phyloP scores from a whole-genome alignment of 2,797 vertebrate species.

The Lepidocolaptes lacrymiger region DNA sequence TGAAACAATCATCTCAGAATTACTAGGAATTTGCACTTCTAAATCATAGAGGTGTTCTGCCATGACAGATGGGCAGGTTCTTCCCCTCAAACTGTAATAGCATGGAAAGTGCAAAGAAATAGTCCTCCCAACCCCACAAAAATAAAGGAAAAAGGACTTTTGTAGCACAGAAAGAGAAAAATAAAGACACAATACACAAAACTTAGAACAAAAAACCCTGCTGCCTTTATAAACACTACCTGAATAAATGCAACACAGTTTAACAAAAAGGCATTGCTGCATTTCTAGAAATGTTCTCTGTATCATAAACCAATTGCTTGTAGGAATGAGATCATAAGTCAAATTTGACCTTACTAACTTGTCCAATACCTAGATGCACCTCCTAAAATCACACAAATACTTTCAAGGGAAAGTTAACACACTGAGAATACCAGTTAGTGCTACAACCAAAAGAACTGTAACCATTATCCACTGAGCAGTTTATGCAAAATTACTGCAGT shows the following conservation, averaged over 20 bases:
- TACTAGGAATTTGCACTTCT: not conserved
- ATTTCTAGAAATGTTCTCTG: not conserved
- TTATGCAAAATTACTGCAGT: not conserved
- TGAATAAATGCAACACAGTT: not conserved
- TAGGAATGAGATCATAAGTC: not conserved
- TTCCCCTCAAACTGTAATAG: not conserved
- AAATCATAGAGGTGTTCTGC: not conserved
- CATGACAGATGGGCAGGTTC: not conserved
- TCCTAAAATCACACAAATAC: not conserved
- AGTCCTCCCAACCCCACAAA: not conserved
- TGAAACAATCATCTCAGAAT: slow-evolving; percentile 71
- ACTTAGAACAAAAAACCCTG: not conserved
- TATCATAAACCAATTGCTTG: not conserved
- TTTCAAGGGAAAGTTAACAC: not conserved
- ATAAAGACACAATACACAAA: not conserved
- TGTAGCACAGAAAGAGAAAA: not conserved
- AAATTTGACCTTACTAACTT: not conserved
- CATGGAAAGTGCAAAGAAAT: not conserved
- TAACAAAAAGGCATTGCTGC: accelerated
- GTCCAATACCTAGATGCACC: not conserved
- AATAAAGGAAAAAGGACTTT: not conserved
- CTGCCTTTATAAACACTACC: not conserved
- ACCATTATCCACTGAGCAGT: not conserved
- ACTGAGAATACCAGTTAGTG: not conserved
- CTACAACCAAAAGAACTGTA: not conserved